A percentile compares a stretch with the other conserved stretches of the same genome.
phyloP scores from a whole-genome alignment of 1,140 invertebrate genomes.

The Diabrotica virgifera region DNA sequence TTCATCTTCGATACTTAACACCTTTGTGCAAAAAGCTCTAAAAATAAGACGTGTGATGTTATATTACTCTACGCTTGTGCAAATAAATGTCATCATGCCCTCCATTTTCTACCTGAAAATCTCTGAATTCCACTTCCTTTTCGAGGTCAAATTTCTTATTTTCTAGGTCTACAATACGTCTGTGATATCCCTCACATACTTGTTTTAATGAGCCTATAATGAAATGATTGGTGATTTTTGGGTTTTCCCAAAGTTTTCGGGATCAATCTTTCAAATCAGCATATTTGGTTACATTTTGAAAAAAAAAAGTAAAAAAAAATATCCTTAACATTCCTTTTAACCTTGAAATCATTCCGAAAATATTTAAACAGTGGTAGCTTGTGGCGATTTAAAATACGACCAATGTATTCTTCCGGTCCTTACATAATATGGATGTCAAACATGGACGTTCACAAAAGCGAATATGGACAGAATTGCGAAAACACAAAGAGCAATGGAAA shows the following conservation, averaged over 20 bases:
- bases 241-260: not conserved
- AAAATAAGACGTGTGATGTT: conserved; percentile 22
- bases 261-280: not conserved
- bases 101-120: conserved; percentile 69
- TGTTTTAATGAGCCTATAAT: conserved; percentile 64
- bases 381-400: no score
- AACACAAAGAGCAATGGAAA: no score
- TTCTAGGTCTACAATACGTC: conserved; percentile 82
- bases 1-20: not conserved
- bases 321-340: no score
- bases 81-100: conserved; percentile 25
- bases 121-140: conserved; percentile 88
- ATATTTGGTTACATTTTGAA: not conserved
- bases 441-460: no score
- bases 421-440: no score
- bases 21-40: conserved; percentile 36
- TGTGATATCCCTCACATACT: conserved; percentile 83
- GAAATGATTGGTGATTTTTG: not conserved
- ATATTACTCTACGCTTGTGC: conserved; percentile 26
- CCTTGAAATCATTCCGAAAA: no score
- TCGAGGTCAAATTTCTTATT: conserved; percentile 96
- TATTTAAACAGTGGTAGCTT: no score
- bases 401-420: no score
- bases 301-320: not conserved
- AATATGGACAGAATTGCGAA: no score